Evolutionary conservation across 2,888 invertebrate species (phyloP).

Genomic region (Daptonema setosum): DNA sequence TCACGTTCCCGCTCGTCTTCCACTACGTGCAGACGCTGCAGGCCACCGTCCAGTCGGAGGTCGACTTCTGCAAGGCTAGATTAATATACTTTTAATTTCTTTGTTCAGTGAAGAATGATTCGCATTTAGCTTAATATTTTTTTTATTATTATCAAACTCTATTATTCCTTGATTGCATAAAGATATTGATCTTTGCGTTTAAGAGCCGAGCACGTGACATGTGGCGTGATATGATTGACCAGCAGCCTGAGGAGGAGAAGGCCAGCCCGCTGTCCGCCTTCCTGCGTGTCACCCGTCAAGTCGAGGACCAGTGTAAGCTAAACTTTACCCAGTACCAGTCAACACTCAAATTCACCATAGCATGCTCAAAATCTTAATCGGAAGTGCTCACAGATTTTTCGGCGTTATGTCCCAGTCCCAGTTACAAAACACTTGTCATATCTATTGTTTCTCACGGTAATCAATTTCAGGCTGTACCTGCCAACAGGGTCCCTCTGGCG

Average conservation of each 20-base stretch:
- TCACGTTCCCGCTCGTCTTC: neutral
- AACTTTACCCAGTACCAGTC: too few species aligned
- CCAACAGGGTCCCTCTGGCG: conserved; percentile 9
- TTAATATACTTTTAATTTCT: too few species aligned
- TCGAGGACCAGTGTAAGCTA: conserved; percentile 16
- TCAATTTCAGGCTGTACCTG: neutral
- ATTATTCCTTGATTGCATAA: too few species aligned
- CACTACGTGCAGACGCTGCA: neutral
- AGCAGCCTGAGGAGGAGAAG: conserved; percentile 14
- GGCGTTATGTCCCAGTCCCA: too few species aligned
- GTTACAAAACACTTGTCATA: too few species aligned
- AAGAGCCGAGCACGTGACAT: neutral
- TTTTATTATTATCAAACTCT: too few species aligned
- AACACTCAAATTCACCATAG: too few species aligned
- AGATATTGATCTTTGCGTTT: too few species aligned
- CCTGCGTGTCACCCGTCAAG: conserved; percentile 19
- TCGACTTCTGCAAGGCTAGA: neutral
- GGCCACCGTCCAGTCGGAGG: neutral
- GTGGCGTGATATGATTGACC: conserved; percentile 10
- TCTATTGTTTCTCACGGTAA: neutral
- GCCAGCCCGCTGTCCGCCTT: conserved; percentile 14
- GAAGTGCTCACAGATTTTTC: too few species aligned
- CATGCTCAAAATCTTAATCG: too few species aligned
- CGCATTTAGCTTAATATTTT: too few species aligned
- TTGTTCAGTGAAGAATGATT: too few species aligned